Evolutionary conservation across 30 jellyfish, hydroid and myxozoan species (phyloP).

Genomic region (Catostylus mosaicus): DNA sequence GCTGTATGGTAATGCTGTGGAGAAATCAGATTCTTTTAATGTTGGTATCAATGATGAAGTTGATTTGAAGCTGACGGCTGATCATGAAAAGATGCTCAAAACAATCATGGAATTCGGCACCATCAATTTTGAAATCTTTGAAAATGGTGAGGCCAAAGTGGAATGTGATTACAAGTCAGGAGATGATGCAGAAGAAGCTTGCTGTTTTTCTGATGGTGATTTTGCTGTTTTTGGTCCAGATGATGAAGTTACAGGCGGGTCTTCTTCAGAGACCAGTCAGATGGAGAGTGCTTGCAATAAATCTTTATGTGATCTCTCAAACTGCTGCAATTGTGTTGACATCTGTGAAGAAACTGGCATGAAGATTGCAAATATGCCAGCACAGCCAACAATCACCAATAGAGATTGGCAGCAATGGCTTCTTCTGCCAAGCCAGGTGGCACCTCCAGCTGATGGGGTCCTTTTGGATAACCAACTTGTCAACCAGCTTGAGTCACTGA

Average conservation of each 20-base stretch:
- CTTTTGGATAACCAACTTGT: constrained; percentile 9
- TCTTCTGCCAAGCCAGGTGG: neutral
- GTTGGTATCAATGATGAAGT: neutral
- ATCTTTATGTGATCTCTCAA: constrained; percentile 13
- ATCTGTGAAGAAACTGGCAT: constrained; percentile 31
- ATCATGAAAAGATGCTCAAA: neutral
- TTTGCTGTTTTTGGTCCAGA: neutral
- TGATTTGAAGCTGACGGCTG: constrained; percentile 10
- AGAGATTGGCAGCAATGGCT: constrained; percentile 40
- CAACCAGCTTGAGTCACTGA: constrained; percentile 17
- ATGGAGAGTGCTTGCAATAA: neutral
- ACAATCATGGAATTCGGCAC: constrained; percentile 18
- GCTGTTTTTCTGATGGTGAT: neutral
- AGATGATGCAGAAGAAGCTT: neutral
- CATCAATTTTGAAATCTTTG: constrained; percentile 2
- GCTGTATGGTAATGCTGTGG: constrained; percentile 20
- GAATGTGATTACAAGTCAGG: neutral
- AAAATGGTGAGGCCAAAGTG: neutral
- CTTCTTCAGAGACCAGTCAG: neutral
- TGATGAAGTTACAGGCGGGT: neutral
- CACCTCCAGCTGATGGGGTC: neutral
- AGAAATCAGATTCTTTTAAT: neutral
- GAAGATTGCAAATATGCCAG: neutral
- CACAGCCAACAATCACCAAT: neutral
- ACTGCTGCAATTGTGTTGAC: constrained; percentile 44